phyloP scores from a whole-genome alignment of 2,797 vertebrate genomes.

The Pygocentrus nattereri region DNA sequence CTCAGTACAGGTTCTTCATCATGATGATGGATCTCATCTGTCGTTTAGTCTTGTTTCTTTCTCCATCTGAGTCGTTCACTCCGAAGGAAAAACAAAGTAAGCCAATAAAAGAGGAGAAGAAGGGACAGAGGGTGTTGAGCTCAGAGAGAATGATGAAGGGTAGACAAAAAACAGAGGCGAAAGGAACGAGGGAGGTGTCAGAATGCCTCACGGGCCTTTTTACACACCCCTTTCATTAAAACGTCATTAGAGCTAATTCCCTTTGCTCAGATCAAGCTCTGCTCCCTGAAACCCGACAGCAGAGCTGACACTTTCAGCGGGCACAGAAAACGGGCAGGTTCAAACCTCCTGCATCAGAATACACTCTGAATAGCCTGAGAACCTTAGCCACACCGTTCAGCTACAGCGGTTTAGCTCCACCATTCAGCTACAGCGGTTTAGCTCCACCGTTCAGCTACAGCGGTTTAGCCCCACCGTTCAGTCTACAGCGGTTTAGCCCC shows the following conservation, averaged over 20 bases:
- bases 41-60: conserved; percentile 31
- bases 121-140: background rate
- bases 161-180: background rate
- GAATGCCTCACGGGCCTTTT: conserved; percentile 31
- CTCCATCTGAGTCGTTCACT: background rate
- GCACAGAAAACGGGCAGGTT: background rate
- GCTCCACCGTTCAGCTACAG: too few species aligned
- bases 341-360: background rate
- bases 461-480: too few species aligned
- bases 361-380: background rate
- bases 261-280: conserved; percentile 5
- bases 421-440: too few species aligned
- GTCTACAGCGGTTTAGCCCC: too few species aligned
- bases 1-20: too few species aligned
- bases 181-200: conserved; percentile 1
- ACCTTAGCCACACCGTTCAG: too few species aligned
- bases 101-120: background rate
- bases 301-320: conserved; percentile 17
- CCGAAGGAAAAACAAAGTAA: background rate
- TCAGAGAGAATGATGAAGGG: conserved; percentile 1
- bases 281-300: background rate
- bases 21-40: background rate
- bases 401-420: too few species aligned
- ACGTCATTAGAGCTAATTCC: conserved; percentile 57
- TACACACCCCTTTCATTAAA: conserved; percentile 71